phyloP scores from a whole-genome alignment of 2,797 vertebrate species.

The Sebastes trivittatus region DNA sequence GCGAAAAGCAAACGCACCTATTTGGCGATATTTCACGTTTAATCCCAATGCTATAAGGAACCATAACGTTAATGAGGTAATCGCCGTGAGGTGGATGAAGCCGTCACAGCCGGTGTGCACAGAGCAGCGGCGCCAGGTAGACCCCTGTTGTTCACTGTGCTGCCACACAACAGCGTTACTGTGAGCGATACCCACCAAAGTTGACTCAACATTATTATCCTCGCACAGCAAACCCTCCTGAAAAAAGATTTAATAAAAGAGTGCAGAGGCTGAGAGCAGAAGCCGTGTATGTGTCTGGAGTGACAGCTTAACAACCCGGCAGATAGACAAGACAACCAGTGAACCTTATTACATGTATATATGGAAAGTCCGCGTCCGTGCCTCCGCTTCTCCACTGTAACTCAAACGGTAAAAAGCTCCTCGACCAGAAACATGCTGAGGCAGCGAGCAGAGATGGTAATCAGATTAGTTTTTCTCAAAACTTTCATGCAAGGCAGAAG shows the following conservation, averaged over 20 bases:
- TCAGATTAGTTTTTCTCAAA: conserved; percentile 68
- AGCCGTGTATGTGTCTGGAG: conserved; percentile 12
- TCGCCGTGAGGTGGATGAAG: too few relatives aligned
- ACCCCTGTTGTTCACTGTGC: neutral
- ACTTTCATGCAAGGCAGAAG: conserved; percentile 53
- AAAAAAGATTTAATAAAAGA: conserved; percentile 37
- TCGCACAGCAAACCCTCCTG: neutral
- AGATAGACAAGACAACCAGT: conserved; percentile 33
- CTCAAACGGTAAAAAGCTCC: conserved; percentile 36
- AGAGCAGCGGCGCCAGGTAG: too few relatives aligned
- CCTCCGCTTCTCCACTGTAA: conserved; percentile 22
- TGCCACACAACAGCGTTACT: neutral
- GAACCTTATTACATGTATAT: conserved; percentile 49
- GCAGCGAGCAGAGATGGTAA: conserved; percentile 63
- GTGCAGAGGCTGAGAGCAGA: conserved; percentile 28
- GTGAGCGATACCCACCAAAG: conserved; percentile 3
- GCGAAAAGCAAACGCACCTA: too few relatives aligned
- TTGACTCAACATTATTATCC: conserved; percentile 32
- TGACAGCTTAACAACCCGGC: conserved; percentile 30
- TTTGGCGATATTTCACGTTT: too few relatives aligned
- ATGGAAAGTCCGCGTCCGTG: conserved; percentile 38
- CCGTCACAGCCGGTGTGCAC: too few relatives aligned
- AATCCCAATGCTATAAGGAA: too few relatives aligned
- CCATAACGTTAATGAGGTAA: too few relatives aligned
- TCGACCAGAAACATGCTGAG: conserved; percentile 62